Evolutionary conservation across 2,888 invertebrate genomes (phyloP), one percentile per base, ranked within the genome.

Genomic region (Thecophora atra): DNA sequence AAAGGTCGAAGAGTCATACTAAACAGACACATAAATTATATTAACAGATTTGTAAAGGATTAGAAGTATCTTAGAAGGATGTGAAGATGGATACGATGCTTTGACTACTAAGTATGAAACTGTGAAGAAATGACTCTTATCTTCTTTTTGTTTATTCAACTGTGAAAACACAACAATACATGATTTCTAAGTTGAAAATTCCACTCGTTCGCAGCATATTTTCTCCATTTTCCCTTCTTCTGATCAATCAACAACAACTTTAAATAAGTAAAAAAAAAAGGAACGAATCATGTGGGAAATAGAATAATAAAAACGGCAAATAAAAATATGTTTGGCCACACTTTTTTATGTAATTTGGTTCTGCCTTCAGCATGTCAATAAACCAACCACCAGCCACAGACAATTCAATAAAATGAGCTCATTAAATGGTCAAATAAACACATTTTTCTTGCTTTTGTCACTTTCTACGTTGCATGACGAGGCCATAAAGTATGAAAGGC

Each of bases 391-490:
- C 37, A 26, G 26, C 30, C 6, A 47, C 47, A 47, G 4, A 47
- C 4, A 47, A 47, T 47, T 15, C n/a, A 60, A 60, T 60, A 37
- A 52, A 67, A n/a, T 67, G 30, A 67, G 56, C 56, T 24, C 52
- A 67, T 67, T 67, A 67, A 67, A 52, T 67, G 67, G 67, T 37
- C 54, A 67, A 67, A 67, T 67, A 67, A 56, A 67, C 56, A 64
- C 30, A 44, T 37, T 64, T n/a, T 47, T 15, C 11, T 47, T 47
- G 15, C 47, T n/a, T 17, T 47, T 37, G 11, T 37, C 37, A 8
- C 3, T 15, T 2, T 15, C 4, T 47, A 47, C 13, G 11, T 47
- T 17, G 8, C 17, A 47, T 17, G n/a, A 17, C 11, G 17, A 11
- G 5, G 17, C n/a, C n/a, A n/a, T n/a, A n/a, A n/a, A n/a, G n/a